Evolutionary conservation across 2,113 vertebrate genomes (phyloP).

Genomic region (Megatriorchis doriae): DNA sequence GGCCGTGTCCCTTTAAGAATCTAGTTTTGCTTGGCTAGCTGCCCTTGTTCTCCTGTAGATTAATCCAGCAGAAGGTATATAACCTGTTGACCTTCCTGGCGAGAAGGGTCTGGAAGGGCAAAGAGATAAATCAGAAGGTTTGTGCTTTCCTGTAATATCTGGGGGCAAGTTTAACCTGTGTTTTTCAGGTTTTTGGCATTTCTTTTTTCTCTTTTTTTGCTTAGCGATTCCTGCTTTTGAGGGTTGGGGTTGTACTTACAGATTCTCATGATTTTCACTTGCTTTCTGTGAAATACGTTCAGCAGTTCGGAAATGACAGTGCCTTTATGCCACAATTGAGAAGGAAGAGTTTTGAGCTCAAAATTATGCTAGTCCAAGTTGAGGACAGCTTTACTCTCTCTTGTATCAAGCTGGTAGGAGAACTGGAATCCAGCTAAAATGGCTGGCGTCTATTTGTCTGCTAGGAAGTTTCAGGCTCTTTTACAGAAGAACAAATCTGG

Average conservation of each 20-base stretch:
- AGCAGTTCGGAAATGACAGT: not conserved
- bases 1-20: slow-evolving; percentile 29
- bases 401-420: not conserved
- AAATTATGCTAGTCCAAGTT: not conserved
- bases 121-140: not conserved
- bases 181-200: not conserved
- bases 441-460: not conserved
- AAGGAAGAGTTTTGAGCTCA: not conserved
- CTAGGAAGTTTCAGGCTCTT: not conserved
- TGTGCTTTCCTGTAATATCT: not conserved
- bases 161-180: not conserved
- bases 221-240: not conserved
- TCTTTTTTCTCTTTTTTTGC: not conserved
- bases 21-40: slow-evolving; percentile 32
- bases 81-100: slow-evolving; percentile 57
- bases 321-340: not conserved
- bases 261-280: not conserved
- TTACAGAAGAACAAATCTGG: not conserved
- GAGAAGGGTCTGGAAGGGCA: slow-evolving; percentile 25
- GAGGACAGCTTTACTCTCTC: not conserved
- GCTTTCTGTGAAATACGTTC: not conserved
- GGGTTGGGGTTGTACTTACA: not conserved
- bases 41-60: slow-evolving; percentile 29
- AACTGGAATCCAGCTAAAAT: not conserved
- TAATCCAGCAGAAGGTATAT: slow-evolving; percentile 57